A percentile compares a stretch with the other conserved stretches of the same genome.
phyloP scores from a whole-genome alignment of 2,888 invertebrate species.

The Acleris laterana region DNA sequence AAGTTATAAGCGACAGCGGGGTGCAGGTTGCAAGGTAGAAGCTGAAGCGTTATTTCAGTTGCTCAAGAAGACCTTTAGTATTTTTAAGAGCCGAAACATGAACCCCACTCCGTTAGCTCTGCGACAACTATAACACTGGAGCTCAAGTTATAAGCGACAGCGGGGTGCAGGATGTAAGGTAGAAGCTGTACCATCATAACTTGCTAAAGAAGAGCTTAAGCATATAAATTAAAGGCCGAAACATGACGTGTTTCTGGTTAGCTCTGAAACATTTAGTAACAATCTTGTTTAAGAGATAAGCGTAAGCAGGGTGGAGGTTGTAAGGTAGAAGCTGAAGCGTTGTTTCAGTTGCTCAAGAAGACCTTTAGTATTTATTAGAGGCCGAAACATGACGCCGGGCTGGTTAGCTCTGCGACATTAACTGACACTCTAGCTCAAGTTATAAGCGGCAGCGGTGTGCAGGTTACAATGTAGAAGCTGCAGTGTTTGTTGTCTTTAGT shows the following conservation, averaged over 20 bases:
- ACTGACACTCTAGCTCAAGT: constrained; percentile 11
- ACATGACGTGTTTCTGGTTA: constrained; percentile 32
- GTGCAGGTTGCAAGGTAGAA: constrained; percentile 1
- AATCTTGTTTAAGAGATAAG: constrained; percentile 2
- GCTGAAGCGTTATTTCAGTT: not conserved
- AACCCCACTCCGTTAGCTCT: constrained; percentile 32
- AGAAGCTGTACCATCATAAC: no score
- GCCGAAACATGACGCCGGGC: constrained; percentile 29
- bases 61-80: constrained; percentile 16
- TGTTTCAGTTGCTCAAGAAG: no score
- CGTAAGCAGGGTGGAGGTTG: not conserved
- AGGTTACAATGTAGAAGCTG: constrained; percentile 2
- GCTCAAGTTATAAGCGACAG: constrained; percentile 8
- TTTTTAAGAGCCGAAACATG: constrained; percentile 31
- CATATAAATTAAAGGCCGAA: no score
- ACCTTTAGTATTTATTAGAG: constrained; percentile 34
- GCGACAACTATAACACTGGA: constrained; percentile 29
- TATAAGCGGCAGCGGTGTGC: constrained; percentile 2
- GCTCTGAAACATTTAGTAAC: constrained; percentile 34
- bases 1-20: constrained; percentile 11
- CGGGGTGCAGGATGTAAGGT: not conserved
- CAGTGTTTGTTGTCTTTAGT: not conserved
- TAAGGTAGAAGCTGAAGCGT: constrained; percentile 9
- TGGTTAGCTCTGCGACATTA: constrained; percentile 35
- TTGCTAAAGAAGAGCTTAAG: no score